Percentiles rank a stretch among this genome's conserved stretches.
phyloP scores from a whole-genome alignment of 2,113 vertebrate species.

The Numenius arquata region DNA sequence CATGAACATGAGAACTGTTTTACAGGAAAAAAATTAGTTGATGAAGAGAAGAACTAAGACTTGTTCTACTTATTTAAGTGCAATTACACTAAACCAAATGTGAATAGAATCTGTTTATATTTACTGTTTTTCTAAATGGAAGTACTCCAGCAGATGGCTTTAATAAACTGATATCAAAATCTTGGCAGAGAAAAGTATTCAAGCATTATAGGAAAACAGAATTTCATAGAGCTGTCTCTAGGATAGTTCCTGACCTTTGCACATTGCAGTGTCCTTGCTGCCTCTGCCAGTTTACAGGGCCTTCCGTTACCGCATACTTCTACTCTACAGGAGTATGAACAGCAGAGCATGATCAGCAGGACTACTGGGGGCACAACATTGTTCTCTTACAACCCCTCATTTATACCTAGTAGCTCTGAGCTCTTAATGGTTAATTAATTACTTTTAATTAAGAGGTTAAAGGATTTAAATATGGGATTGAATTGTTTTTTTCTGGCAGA shows the following conservation, averaged over 20 bases:
- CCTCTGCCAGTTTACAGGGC: background rate
- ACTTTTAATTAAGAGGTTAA: constrained; percentile 9
- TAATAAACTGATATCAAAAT: background rate
- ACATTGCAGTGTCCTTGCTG: background rate
- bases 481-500: background rate
- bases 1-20: background rate
- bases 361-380: background rate
- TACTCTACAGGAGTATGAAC: background rate
- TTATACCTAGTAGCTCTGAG: background rate
- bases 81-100: background rate
- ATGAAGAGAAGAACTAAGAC: background rate
- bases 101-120: background rate
- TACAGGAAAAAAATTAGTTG: background rate
- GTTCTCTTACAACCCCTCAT: background rate
- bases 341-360: background rate
- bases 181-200: background rate
- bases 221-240: background rate
- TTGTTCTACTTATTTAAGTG: background rate
- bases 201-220: background rate
- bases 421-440: constrained; percentile 17
- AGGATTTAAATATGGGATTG: background rate
- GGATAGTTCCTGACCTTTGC: background rate
- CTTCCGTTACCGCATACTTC: background rate
- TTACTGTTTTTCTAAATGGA: background rate
- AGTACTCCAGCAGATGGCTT: background rate